Conservation (phyloP, 1,140 invertebrate species). For the Littorina saxatilis region DNA sequence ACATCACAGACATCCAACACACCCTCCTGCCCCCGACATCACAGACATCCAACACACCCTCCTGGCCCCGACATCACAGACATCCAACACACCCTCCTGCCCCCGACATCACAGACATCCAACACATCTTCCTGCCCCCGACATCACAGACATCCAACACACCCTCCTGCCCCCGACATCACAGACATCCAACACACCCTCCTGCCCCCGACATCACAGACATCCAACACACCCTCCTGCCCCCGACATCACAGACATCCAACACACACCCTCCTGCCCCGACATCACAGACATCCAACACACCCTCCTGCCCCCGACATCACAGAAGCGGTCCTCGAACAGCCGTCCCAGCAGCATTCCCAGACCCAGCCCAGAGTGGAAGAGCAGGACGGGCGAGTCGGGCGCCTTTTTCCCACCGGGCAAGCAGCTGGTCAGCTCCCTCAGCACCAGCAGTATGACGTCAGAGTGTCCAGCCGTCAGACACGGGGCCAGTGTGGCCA, state of each 20-base stretch:
- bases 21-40: too few species aligned
- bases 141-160: too few species aligned
- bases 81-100: too few species aligned
- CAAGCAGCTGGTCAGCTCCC: conserved; percentile 43
- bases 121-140: too few species aligned
- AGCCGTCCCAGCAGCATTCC: conserved; percentile 56
- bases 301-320: conserved; percentile 60
- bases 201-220: too few species aligned
- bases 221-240: background rate
- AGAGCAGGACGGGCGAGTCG: conserved; percentile 51
- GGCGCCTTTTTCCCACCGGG: conserved; percentile 42
- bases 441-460: conserved; percentile 34
- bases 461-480: conserved; percentile 53
- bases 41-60: too few species aligned
- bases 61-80: too few species aligned
- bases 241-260: background rate
- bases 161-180: too few species aligned
- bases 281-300: background rate
- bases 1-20: too few species aligned
- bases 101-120: too few species aligned
- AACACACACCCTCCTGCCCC: background rate
- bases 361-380: conserved; percentile 53
- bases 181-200: too few species aligned
- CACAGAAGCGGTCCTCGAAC: conserved; percentile 59
- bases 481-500: conserved; percentile 52